Evolutionary conservation across 2,888 invertebrate species (phyloP).

Genomic region (Eurytoma californica): DNA sequence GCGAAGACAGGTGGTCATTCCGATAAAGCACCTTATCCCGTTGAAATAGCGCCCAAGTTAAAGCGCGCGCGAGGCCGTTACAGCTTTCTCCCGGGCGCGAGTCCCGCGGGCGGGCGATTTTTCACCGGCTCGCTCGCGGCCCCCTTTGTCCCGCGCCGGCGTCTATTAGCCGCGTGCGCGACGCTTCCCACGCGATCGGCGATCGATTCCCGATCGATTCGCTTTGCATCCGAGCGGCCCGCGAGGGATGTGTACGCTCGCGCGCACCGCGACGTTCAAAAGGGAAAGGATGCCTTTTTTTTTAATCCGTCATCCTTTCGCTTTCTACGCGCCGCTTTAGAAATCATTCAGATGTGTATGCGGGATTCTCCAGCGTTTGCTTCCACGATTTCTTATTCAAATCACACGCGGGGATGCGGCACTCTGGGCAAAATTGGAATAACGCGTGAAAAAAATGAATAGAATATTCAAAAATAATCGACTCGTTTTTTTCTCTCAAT

Average conservation of each 20-base stretch:
- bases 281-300: too few relatives aligned
- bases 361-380: too few relatives aligned
- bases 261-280: too few relatives aligned
- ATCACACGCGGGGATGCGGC: neutral
- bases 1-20: neutral
- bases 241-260: too few relatives aligned
- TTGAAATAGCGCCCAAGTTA: neutral
- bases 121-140: neutral
- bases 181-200: conserved; percentile 25
- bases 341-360: too few relatives aligned
- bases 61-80: neutral
- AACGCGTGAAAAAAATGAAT: too few relatives aligned
- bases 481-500: too few relatives aligned
- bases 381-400: too few relatives aligned
- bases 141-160: neutral
- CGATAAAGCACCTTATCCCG: neutral
- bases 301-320: too few relatives aligned
- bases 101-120: neutral
- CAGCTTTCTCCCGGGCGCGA: conserved; percentile 19
- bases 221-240: neutral
- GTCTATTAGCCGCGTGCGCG: neutral
- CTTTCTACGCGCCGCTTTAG: too few relatives aligned
- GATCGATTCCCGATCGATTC: neutral
- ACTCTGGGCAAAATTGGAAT: neutral
- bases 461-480: too few relatives aligned